Evolutionary conservation across 23 tunicate species (phyloP).

Genomic region (Styela plicata): DNA sequence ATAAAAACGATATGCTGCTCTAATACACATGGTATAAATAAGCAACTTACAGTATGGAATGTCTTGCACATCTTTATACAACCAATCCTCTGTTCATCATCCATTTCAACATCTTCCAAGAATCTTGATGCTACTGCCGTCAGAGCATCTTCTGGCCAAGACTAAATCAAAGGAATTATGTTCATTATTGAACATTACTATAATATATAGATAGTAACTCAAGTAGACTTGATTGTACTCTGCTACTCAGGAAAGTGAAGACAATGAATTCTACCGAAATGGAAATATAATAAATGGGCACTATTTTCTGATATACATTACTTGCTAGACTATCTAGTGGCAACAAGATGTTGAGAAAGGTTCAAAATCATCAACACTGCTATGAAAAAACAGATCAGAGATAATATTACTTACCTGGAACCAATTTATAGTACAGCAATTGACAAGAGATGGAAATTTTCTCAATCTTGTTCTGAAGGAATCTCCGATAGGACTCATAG

Average conservation of each 20-base stretch:
- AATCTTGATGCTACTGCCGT: conserved; percentile 89
- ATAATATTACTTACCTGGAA: conserved; percentile 62
- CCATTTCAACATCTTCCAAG: conserved; percentile 96
- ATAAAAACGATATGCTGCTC: too few relatives aligned
- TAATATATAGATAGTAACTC: too few relatives aligned
- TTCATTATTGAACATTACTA: neutral
- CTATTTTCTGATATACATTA: too few relatives aligned
- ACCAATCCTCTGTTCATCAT: conserved; percentile 63
- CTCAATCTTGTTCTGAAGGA: conserved; percentile 81
- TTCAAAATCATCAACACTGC: too few relatives aligned
- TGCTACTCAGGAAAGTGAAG: too few relatives aligned
- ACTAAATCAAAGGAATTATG: conserved; percentile 33
- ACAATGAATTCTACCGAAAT: too few relatives aligned
- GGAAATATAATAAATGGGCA: neutral
- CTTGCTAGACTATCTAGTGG: too few relatives aligned
- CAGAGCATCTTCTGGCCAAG: conserved; percentile 98
- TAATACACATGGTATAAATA: too few relatives aligned
- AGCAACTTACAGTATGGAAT: conserved; percentile 81
- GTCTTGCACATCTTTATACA: conserved; percentile 89
- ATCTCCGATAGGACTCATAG: conserved; percentile 96
- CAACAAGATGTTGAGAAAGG: too few relatives aligned
- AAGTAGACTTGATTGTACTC: too few relatives aligned
- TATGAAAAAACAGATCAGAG: too few relatives aligned
- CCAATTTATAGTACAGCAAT: conserved; percentile 99
- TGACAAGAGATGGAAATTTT: conserved; percentile 93